Evolutionary conservation across 2,113 vertebrate species (phyloP), one percentile per base, ranked within the genome.

Genomic region (Lepisosteus osseus): DNA sequence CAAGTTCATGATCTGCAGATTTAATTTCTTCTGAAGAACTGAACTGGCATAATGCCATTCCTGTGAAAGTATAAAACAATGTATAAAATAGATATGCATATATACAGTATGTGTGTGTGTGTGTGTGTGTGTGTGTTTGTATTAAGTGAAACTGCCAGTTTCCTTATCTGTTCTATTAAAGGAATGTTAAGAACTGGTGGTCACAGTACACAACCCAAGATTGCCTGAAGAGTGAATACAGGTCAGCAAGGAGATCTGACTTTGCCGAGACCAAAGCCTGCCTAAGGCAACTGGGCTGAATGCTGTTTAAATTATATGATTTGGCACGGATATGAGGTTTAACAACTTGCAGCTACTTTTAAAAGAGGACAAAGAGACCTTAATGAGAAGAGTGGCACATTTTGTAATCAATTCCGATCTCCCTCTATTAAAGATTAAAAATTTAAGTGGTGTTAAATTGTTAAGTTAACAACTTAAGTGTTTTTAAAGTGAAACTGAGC

Each of bases 341-440:
- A 65, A 14, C 1, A 42, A 72, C 54, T 44, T 12, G 55, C 54
- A 66, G 54, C 51, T 43, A 67, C 67, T 13, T 67, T 71, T 13
- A 74, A 76, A 74, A 77, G 15, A 72, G 62, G 54, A n/a, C 6
- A 72, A 74, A 72, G 12, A 75, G 66, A 79, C 77, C 75, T 77
- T 78, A 81, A 80, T 74, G 69, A 75, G 75, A 77, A 75, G 56
- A 70, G 73, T 54, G 74, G 72, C 79, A 80, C 83, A 82, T 68
- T 68, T 80, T 73, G 76, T 78, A 83, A 86, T 80, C 81, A 76
- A 71, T 73, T 82, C 68, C 68, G 77, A 84, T 71, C 80, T 74
- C 76, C 66, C 69, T 42, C 65, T 85, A 85, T 84, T 70, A 87
- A 89, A 85, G 77, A 78, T 87, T 87, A 84, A 88, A 85, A 83